phyloP scores from a whole-genome alignment of 2,888 invertebrate species.

The Sinhomidia bicolor region DNA sequence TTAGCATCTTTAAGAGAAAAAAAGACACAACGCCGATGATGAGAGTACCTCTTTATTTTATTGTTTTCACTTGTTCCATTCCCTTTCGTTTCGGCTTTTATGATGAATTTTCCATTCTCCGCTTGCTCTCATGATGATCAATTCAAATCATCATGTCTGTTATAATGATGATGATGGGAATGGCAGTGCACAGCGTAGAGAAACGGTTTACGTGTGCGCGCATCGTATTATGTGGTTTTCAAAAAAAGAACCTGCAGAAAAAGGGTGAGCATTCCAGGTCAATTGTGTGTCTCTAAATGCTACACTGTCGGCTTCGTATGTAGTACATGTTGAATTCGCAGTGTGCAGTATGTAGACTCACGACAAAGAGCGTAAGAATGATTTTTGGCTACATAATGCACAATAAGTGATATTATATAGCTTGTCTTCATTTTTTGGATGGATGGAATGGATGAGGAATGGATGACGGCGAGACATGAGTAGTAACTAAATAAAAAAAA shows the following conservation, averaged over 20 bases:
- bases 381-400: no score
- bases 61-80: constrained; percentile 35
- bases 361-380: not conserved
- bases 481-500: not conserved
- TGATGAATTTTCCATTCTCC: not conserved
- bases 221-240: not conserved
- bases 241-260: not conserved
- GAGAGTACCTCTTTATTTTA: constrained; percentile 1
- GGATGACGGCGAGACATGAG: no score
- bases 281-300: not conserved
- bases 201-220: no score
- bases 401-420: no score
- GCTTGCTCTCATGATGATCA: not conserved
- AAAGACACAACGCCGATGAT: not conserved
- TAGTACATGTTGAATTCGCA: not conserved
- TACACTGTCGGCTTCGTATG: constrained; percentile 7
- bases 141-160: not conserved
- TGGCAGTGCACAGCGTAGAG: no score
- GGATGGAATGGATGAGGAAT: constrained; percentile 29
- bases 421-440: not conserved
- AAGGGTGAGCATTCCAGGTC: constrained; percentile 61
- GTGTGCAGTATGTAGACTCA: not conserved
- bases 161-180: no score
- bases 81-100: constrained; percentile 25
- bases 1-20: constrained; percentile 4